Conservation (phyloP, 1,140 invertebrate species). For the Monomorium pharaonis region DNA sequence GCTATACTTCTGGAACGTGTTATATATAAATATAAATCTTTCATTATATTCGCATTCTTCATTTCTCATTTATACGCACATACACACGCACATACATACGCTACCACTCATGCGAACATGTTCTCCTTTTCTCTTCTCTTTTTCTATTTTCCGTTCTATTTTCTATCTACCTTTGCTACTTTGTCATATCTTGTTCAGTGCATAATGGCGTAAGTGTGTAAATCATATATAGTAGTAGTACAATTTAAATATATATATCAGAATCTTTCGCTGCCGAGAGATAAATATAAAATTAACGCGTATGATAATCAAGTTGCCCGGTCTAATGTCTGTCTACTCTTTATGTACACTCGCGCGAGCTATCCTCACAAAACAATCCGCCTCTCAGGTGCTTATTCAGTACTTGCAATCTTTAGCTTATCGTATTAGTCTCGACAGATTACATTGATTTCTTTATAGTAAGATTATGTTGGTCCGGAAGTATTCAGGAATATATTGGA, state of each 20-base stretch:
- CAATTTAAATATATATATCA: slow-evolving; percentile 54
- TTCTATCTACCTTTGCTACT: slow-evolving; percentile 40
- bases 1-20: not conserved
- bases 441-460: slow-evolving; percentile 56
- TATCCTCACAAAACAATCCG: slow-evolving; percentile 17
- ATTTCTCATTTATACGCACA: not conserved
- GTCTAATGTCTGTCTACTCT: slow-evolving; percentile 16
- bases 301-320: slow-evolving; percentile 44
- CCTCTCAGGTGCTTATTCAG: slow-evolving; percentile 11
- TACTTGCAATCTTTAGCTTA: slow-evolving; percentile 23
- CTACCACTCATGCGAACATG: not conserved
- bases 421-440: slow-evolving; percentile 47
- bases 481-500: slow-evolving; percentile 47
- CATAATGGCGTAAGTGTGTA: slow-evolving; percentile 53
- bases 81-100: not conserved
- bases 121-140: not conserved
- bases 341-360: slow-evolving; percentile 30
- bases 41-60: slow-evolving; percentile 3
- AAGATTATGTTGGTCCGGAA: slow-evolving; percentile 55
- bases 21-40: slow-evolving; percentile 45
- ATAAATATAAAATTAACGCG: slow-evolving; percentile 52
- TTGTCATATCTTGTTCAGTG: slow-evolving; percentile 44
- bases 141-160: slow-evolving; percentile 20
- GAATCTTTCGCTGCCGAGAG: slow-evolving; percentile 34
- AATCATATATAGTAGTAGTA: slow-evolving; percentile 7